Evolutionary conservation across 2,113 vertebrate species (phyloP), one percentile per base, ranked within the genome.

Genomic region (Ornithorhynchus anatinus): DNA sequence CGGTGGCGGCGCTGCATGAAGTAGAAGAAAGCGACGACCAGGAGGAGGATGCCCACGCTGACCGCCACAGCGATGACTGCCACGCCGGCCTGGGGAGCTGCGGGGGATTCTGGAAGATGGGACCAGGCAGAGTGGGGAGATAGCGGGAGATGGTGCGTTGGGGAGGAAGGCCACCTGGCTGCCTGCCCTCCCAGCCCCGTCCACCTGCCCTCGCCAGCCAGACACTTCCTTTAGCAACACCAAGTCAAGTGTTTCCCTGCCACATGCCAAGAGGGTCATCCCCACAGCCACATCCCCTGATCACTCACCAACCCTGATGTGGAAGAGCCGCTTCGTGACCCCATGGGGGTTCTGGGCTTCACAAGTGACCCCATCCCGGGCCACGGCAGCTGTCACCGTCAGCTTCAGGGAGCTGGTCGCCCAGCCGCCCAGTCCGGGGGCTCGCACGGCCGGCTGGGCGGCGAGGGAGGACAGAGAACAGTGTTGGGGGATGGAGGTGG

Each of bases 21-120:
- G 78, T 95, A 97, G 86, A 97, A 89, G 57, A 91, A 73, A 1
- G 88, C 94, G 1, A 97, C 95, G 36, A 96, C 77, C 11, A 97
- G 83, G 14, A 97, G 94, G 36, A 97, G 91, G 57, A 97, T 90
- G 42, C 95, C 91, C 63, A 97, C 96, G 11, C 96, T 96, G 72
- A 96, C 92, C 27, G 96, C 96, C 81, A 97, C 96, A 0, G 96
- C 95, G 22, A 96, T 89, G 77, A 97, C 94, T 5, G 96, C 96
- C 4, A 84, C 82, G 23, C 96, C 95, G 0, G 90, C 94, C 86
- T 95, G 93, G 71, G 92, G 82, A 32, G 77, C 90, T 90, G 72
- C 66, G 5, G 80, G 73, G 5, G 80, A 66, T 96, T 89, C 16
- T 1, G 40, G 56, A 29, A 84, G 31, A 44, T 16, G 33, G 12